These are phyloP conservation scores for Hippocampus barbouri DNA, from an alignment of 2,113 vertebrate genomes.

Conservation along the genomic window DNA sequence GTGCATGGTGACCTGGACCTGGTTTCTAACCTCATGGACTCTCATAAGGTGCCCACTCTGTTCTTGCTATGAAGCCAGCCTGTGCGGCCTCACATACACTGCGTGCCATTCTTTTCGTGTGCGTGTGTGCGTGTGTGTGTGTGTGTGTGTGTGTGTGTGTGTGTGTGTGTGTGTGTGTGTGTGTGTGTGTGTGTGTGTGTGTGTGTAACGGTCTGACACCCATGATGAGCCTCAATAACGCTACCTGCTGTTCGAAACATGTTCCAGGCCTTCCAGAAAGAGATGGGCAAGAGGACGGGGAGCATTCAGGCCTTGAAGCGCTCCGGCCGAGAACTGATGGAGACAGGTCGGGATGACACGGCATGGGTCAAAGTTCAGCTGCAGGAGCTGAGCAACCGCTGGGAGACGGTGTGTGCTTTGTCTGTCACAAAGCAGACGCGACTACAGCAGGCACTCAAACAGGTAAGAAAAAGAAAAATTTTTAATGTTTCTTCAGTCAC, in stretches of 20 bases:
- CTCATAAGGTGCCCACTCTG: conserved; percentile 82
- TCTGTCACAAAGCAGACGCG: conserved; percentile 93
- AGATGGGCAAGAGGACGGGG: conserved; percentile 91
- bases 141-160: no score
- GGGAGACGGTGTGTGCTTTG: conserved; percentile 93
- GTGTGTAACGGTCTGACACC: background rate
- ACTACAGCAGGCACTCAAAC: conserved; percentile 89
- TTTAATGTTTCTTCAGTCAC: background rate
- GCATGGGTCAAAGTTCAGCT: conserved; percentile 97
- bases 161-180: no score
- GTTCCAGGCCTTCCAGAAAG: conserved; percentile 91
- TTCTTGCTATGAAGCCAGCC: background rate
- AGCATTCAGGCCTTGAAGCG: conserved; percentile 92
- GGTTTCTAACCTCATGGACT: conserved; percentile 97
- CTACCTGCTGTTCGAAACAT: background rate
- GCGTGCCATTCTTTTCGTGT: no score
- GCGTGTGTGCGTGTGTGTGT: no score
- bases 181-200: no score
- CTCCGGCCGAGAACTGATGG: conserved; percentile 91
- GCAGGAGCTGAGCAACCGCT: conserved; percentile 94
- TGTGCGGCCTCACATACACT: no score
- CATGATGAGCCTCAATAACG: background rate
- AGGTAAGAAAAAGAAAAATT: conserved; percentile 72
- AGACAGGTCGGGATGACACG: conserved; percentile 89
- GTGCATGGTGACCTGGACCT: conserved; percentile 95